Base-by-base conservation (phyloP, 2,797 vertebrate genomes). In the Pempheris klunzingeri region DNA sequence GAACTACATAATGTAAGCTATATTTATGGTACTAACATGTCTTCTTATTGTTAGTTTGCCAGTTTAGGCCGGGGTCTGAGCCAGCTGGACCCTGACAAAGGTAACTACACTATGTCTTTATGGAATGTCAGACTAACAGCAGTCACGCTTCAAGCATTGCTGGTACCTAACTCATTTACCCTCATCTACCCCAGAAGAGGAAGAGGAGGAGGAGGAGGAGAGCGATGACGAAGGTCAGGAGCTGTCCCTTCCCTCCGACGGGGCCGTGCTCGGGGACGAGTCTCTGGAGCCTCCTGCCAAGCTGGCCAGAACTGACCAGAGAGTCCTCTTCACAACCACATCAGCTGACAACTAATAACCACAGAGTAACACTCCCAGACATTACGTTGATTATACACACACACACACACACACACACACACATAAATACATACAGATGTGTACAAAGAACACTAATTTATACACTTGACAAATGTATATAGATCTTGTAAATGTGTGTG, bases 181-280 rank as follows among this genome's bases (percentile, higher is more conserved):
- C 30, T 22, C 43, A 18, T 76, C 52, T 82, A 59, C 57, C 63
- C 4, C 90, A 97, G 97, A 98, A 55, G 97, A 98, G 52, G 97
- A 98, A 74, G 97, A 98, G 62, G 97, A 98, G 15, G 97, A 98
- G 36, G 97, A 98, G 11, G 97, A 98, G 39, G 97, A 97, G 47
- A 97, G 97, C 7, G 97, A 97, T 1, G 97, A 98, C 2, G 95
- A 98, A 80, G 91, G 94, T 69, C 96, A 96, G 80, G 97, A 97
- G 91, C 92, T 97, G 76, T 92, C 95, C 3, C 94, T 97, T 61
- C 93, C 94, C 1, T 80, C 93, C 14, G 95, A 96, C 0, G 88
- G 87, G 0, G 83, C 86, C 0, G 91, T 94, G 77, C 95, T 97
- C 0, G 95, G 95, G 0, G 94, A 95, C 0, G 97, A 97, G 71